A percentile compares a stretch with the other conserved stretches of the same genome.
Conservation (phyloP, 1,140 invertebrate species). For the Alviniconcha marisindica region DNA sequence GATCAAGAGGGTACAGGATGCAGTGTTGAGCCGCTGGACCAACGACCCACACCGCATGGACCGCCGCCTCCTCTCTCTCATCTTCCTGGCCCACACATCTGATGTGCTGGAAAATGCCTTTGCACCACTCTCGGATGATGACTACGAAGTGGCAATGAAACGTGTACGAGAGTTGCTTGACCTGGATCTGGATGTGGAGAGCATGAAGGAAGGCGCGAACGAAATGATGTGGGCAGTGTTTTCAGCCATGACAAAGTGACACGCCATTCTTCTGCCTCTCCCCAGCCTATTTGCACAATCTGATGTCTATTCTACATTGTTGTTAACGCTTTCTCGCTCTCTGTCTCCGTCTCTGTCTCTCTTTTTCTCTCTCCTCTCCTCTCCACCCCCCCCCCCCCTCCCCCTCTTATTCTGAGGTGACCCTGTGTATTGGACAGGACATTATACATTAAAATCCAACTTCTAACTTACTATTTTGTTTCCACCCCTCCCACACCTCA, state of each 20-base stretch:
- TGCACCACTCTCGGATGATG: constrained; percentile 97
- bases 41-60: constrained; percentile 99
- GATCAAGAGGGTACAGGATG: constrained; percentile 97
- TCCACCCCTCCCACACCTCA: constrained; percentile 34
- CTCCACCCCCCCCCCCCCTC: too few species aligned
- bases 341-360: constrained; percentile 26
- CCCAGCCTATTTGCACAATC: neutral
- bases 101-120: constrained; percentile 99
- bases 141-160: constrained; percentile 99
- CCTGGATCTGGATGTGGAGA: constrained; percentile 96
- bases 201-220: constrained; percentile 82
- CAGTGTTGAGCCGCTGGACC: constrained; percentile 96
- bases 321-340: too few species aligned
- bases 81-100: constrained; percentile 97
- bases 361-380: too few species aligned
- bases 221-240: constrained; percentile 99
- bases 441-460: too few species aligned
- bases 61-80: constrained; percentile 91
- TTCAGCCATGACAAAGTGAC: constrained; percentile 96
- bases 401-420: too few species aligned
- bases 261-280: too few species aligned
- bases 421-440: too few species aligned
- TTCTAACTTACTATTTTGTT: too few species aligned
- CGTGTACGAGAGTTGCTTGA: constrained; percentile 96
- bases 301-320: constrained; percentile 1